These are phyloP conservation scores for Cricetomys ansorgei DNA, from an alignment of 2,113 vertebrate species.

Conservation along the genomic window DNA sequence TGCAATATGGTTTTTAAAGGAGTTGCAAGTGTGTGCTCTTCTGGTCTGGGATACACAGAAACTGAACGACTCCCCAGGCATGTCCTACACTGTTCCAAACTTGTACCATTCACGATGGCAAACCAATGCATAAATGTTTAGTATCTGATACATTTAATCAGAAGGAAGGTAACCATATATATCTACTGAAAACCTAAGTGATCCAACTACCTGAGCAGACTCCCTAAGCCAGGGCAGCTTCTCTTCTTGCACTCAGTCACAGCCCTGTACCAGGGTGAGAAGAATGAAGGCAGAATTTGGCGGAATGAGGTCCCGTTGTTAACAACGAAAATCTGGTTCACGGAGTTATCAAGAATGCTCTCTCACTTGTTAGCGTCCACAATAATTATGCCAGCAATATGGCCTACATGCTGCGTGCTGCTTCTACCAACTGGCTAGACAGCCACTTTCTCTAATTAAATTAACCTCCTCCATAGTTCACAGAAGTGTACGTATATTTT, in stretches of 20 bases:
- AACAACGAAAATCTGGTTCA: conserved; percentile 45
- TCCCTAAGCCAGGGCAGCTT: neutral
- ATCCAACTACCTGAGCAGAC: neutral
- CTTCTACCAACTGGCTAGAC: conserved; percentile 66
- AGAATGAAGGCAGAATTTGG: conserved; percentile 13
- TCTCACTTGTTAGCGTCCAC: conserved; percentile 64
- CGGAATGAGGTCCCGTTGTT: neutral
- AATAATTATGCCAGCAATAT: conserved; percentile 66
- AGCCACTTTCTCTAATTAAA: conserved; percentile 67
- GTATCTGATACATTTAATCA: neutral
- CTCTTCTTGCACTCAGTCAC: neutral
- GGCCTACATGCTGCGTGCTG: conserved; percentile 55
- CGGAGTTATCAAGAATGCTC: conserved; percentile 64
- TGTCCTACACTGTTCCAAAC: neutral
- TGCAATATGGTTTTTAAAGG: neutral
- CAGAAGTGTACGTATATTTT: conserved; percentile 31
- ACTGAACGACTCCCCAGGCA: neutral
- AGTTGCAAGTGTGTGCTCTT: neutral
- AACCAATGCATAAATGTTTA: conserved; percentile 1
- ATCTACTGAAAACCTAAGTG: neutral
- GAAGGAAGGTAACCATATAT: neutral
- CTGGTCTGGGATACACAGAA: neutral
- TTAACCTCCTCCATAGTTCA: conserved; percentile 60
- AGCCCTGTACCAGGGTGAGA: neutral
- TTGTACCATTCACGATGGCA: neutral